Evolutionary conservation across 2,797 vertebrate genomes (phyloP), one percentile per base, ranked within the genome.

Genomic region (Holocentrus rufus): DNA sequence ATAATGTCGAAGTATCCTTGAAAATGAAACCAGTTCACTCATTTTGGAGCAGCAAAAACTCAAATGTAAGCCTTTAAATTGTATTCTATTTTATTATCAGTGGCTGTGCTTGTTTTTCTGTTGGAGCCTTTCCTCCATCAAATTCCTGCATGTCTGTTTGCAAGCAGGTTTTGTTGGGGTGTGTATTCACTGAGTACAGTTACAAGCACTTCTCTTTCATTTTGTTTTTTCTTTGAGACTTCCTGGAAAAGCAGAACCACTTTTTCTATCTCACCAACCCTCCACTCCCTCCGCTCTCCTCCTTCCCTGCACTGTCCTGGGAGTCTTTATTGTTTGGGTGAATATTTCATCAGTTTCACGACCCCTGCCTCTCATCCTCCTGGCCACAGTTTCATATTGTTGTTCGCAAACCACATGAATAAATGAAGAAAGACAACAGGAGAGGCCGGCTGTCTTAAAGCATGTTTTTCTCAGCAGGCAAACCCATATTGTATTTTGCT

Each of bases 331-430:
- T 82, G 86, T 83, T 73, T 60, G 70, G 71, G 73, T 90, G 76
- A 89, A 88, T 87, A 85, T 87, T 90, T 89, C 81, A 88, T 84
- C 76, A 66, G 70, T 75, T 76, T 79, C 82, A 82, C 82, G 77
- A 75, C 68, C 47, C 70, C 69, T 58, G 57, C 50, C 63, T 83
- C 78, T 79, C 79, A 76, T 82, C 76, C 71, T 64, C 72, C 74
- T 76, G 76, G 75, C 72, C 73, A 68, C 74, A 55, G 74, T 56
- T 58, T 82, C 74, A 78, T 60, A 23, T 81, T 74, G 76, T 79
- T 69, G 76, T 84, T 80, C 81, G 63, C 30, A 53, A 57, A 17
- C 52, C 55, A 22, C 79, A 82, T 79, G 88, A 90, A 90, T 89
- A 87, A 90, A 82, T 81, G 79, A 88, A 88, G 47, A 72, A 68